Percentiles rank a stretch among this genome's conserved stretches.
Evolutionary conservation across 1,140 invertebrate species (phyloP).

Genomic region (Pseudomyrmex flavicornis): DNA sequence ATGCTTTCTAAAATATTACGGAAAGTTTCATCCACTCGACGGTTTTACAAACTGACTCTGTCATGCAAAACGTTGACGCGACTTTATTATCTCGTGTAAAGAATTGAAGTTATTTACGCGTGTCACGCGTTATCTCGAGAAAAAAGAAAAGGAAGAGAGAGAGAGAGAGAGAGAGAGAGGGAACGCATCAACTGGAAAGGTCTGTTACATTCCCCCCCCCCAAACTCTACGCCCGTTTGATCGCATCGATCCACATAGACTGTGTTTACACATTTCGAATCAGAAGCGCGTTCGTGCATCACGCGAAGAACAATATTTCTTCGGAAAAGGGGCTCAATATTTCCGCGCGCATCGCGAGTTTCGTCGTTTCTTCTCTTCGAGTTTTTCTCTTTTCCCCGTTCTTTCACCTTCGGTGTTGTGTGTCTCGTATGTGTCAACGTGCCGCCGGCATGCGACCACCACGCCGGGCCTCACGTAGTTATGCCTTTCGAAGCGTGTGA

Average conservation of each 20-base stretch:
- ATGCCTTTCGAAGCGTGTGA: constrained; percentile 80
- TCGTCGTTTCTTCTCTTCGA: not conserved
- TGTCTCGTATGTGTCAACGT: constrained; percentile 9
- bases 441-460: constrained; percentile 58
- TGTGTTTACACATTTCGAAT: constrained; percentile 68
- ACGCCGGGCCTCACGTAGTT: constrained; percentile 72
- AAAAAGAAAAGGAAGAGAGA: no score
- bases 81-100: constrained; percentile 5
- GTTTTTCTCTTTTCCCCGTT: not conserved
- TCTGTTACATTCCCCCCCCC: no score
- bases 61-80: constrained; percentile 29
- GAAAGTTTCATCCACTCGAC: constrained; percentile 30
- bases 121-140: not conserved
- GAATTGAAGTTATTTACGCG: constrained; percentile 18
- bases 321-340: constrained; percentile 64
- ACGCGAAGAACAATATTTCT: constrained; percentile 70
- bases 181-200: no score
- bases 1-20: constrained; percentile 34
- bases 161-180: no score
- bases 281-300: constrained; percentile 67
- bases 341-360: constrained; percentile 63
- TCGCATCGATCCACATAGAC: constrained; percentile 36
- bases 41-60: constrained; percentile 12
- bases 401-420: no score
- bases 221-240: not conserved